Percentiles rank a stretch among this genome's conserved stretches.
Conservation (phyloP, 2,797 vertebrate genomes). For the Nothura maculosa region DNA sequence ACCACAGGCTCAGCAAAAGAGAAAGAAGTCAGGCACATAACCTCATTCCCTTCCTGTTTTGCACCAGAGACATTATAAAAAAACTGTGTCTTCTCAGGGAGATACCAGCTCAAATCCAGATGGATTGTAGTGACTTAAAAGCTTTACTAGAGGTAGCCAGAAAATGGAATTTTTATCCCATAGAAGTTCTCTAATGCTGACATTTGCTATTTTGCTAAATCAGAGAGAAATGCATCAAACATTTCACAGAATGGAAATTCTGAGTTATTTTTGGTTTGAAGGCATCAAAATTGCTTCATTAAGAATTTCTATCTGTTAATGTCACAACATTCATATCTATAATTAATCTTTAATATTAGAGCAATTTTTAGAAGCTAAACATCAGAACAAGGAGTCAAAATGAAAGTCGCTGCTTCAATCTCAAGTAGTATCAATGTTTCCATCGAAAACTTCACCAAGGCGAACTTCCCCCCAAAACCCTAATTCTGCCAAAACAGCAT, state of each 20-base stretch:
- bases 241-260: slow-evolving; percentile 39
- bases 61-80: neutral
- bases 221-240: slow-evolving; percentile 5
- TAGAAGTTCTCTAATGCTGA: neutral
- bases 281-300: slow-evolving; percentile 52
- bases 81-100: neutral
- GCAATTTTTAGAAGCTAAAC: slow-evolving; percentile 56
- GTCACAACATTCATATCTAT: slow-evolving; percentile 58
- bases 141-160: neutral
- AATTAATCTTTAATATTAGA: slow-evolving; percentile 49
- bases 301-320: slow-evolving; percentile 56
- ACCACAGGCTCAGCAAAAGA: rapidly evolving
- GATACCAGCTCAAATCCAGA: neutral
- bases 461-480: slow-evolving; percentile 21
- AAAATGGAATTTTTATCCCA: neutral
- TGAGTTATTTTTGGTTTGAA: slow-evolving; percentile 42
- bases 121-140: neutral
- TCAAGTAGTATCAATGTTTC: slow-evolving; percentile 27
- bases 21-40: neutral
- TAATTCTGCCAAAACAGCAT: slow-evolving; percentile 23
- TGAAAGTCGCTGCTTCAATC: slow-evolving; percentile 57
- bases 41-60: neutral
- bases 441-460: slow-evolving; percentile 36
- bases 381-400: slow-evolving; percentile 59
- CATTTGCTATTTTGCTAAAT: neutral